A percentile compares a stretch with the other conserved stretches of the same genome.
These are phyloP conservation scores for Adela reaumurella DNA, from an alignment of 2,888 invertebrate genomes.

Conservation along the genomic window DNA sequence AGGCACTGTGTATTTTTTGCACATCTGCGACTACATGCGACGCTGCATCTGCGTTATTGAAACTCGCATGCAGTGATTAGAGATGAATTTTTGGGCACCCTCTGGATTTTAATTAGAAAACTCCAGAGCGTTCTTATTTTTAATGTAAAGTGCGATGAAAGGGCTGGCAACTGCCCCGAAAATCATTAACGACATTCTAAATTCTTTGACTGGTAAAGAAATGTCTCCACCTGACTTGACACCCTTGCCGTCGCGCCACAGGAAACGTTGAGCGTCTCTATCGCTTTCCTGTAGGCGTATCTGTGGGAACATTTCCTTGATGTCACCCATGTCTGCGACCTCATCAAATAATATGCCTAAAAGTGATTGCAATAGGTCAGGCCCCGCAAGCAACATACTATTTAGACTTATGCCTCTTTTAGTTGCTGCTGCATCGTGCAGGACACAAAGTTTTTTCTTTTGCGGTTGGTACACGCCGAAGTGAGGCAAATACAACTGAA, in stretches of 20 bases:
- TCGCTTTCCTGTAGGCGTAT: slow-evolving; percentile 16
- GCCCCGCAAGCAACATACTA: slow-evolving; percentile 15
- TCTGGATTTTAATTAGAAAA: too few relatives aligned
- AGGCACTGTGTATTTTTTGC: too few relatives aligned
- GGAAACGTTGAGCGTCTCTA: slow-evolving; percentile 15
- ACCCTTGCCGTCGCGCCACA: slow-evolving; percentile 3
- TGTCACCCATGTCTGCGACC: slow-evolving; percentile 18
- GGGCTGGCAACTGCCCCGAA: slow-evolving; percentile 16
- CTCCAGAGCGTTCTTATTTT: slow-evolving; percentile 17
- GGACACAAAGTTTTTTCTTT: slow-evolving; percentile 12
- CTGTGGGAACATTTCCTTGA: slow-evolving; percentile 22
- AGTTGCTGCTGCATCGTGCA: slow-evolving; percentile 19
- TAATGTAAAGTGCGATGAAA: slow-evolving; percentile 15
- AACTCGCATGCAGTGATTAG: too few relatives aligned
- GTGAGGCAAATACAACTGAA: slow-evolving; percentile 3
- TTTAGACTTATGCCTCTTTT: slow-evolving; percentile 15
- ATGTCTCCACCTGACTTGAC: neutral
- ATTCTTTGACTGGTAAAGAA: neutral
- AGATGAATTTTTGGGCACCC: too few relatives aligned
- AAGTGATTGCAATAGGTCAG: slow-evolving; percentile 17
- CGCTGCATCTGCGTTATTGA: too few relatives aligned
- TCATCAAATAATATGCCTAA: slow-evolving; percentile 15
- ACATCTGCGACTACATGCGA: too few relatives aligned
- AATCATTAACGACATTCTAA: slow-evolving; percentile 16
- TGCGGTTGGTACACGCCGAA: slow-evolving; percentile 7